Evolutionary conservation across 2,888 invertebrate species (phyloP), one percentile per base, ranked within the genome.

Genomic region (Cataglyphis rosenhaueri): DNA sequence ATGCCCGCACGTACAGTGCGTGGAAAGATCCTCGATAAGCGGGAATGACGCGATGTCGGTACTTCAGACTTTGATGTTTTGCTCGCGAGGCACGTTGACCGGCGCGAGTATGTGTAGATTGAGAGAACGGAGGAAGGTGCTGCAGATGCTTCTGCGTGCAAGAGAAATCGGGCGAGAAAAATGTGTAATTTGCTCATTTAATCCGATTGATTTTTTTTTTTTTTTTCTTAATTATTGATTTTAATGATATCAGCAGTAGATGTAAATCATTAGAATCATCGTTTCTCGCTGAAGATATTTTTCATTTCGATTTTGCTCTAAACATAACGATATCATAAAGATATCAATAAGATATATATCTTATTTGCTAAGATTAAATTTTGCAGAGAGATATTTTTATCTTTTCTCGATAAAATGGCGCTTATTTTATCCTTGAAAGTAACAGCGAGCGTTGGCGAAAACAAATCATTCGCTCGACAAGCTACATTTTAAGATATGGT

Each of bases 11-110:
- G 78, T 79, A 79, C 59, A 35, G 44, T 73, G 78, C 78, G 78
- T 79, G 78, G 59, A 79, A 61, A 73, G 78, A 79, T 79, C 59
- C 32, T 48, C 57, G 73, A 79, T 79, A 79, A 71, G 55, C 70
- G 25, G 21, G 55, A n/a, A 32, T n/a, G 15, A 44, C 52, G 73
- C 41, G 29, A 57, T n/a, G 35, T 35, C 41, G 66, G 44, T 73
- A 59, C 32, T 41, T 73, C 35, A 41, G 59, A 25, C 59, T 59
- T 79, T 21, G 57, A 70, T 18, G 57, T 79, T 21, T 59, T 25
- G 73, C 44, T 71, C 21, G 78, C 73, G 44, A 73, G 15, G 59
- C 78, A 79, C 78, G 73, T 71, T 78, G 52, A 5, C 8, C 64
- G 41, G 12, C 25, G 76, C 32, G 55, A 41, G 35, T 59, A 25